Evolutionary conservation across 53 echinoderm and acorn worm species (phyloP).

Genomic region (Echinometra lucunter): DNA sequence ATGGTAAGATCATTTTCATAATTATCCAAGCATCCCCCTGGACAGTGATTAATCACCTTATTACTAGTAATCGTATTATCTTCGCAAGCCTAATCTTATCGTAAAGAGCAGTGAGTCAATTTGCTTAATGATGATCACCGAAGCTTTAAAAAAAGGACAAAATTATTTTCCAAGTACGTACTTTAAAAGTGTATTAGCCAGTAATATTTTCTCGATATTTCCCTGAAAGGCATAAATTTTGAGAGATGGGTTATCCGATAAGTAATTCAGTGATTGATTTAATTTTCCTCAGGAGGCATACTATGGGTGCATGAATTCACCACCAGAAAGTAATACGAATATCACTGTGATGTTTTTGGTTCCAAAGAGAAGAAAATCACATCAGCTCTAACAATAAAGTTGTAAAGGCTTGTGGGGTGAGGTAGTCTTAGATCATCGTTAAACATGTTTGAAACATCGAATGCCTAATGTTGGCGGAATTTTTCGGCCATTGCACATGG

Average conservation of each 20-base stretch:
- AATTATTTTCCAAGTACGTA: background rate
- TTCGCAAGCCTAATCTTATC: background rate
- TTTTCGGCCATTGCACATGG: background rate
- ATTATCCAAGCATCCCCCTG: background rate
- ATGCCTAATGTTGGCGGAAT: background rate
- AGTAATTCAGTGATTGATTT: no score
- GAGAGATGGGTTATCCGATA: background rate
- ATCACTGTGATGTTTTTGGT: background rate
- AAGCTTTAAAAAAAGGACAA: background rate
- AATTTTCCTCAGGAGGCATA: no score
- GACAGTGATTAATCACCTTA: constrained; percentile 10
- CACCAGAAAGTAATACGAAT: background rate
- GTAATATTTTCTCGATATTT: background rate
- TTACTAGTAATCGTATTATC: constrained; percentile 17
- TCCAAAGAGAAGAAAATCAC: background rate
- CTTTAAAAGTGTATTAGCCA: background rate
- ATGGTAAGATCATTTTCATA: background rate
- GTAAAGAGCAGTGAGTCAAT: background rate
- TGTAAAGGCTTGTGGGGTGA: background rate
- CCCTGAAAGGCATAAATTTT: background rate
- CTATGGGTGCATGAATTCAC: no score
- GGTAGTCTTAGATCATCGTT: background rate
- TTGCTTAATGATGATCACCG: background rate
- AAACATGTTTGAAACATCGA: background rate
- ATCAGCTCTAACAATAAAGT: background rate